Evolutionary conservation across 2,888 invertebrate genomes (phyloP).

Genomic region (Aleiodes leptofemur): DNA sequence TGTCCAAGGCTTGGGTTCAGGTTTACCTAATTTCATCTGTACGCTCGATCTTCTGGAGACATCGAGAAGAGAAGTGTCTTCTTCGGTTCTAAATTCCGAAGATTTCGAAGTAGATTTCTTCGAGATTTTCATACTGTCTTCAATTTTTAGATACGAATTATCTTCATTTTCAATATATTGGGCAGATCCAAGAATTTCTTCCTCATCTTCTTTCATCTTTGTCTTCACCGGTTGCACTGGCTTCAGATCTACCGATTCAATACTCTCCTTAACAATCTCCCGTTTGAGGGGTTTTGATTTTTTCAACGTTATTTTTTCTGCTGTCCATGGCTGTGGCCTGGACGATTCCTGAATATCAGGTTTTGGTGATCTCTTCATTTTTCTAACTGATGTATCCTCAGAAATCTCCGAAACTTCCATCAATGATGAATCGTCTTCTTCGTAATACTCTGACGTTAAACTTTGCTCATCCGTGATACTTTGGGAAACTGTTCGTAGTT

Average conservation of each 20-base stretch:
- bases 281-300: constrained; percentile 63
- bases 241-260: constrained; percentile 73
- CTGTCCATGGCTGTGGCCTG: constrained; percentile 67
- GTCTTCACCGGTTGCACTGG: constrained; percentile 51
- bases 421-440: constrained; percentile 52
- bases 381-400: constrained; percentile 47
- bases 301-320: constrained; percentile 69
- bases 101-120: constrained; percentile 59
- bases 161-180: too few species aligned
- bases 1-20: constrained; percentile 74
- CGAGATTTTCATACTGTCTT: not conserved
- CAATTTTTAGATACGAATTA: not conserved
- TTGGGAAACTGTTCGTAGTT: constrained; percentile 59
- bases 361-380: constrained; percentile 46
- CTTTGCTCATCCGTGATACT: constrained; percentile 54
- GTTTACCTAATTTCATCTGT: constrained; percentile 67
- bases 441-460: constrained; percentile 53
- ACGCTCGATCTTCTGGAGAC: constrained; percentile 60
- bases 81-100: constrained; percentile 61
- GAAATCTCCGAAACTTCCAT: constrained; percentile 50
- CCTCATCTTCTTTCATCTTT: constrained; percentile 46
- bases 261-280: constrained; percentile 62
- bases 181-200: constrained; percentile 14
- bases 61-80: constrained; percentile 55
- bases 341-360: constrained; percentile 49